phyloP scores from a whole-genome alignment of 1,140 invertebrate genomes.

The Archegozetes longisetosus region DNA sequence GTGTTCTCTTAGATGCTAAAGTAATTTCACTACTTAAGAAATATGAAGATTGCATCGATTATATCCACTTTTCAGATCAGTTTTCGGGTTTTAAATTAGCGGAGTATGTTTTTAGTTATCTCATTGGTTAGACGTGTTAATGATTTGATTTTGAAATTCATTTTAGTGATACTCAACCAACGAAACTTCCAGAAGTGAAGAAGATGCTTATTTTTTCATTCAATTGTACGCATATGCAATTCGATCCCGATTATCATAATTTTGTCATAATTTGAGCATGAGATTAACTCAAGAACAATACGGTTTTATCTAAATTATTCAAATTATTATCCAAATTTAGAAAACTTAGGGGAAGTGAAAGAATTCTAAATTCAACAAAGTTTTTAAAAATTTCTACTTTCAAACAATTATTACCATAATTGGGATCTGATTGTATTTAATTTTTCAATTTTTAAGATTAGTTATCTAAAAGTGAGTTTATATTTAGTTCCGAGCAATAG shows the following conservation, averaged over 20 bases:
- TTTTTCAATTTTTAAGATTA: no score
- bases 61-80: constrained; percentile 93
- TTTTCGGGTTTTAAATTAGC: constrained; percentile 72
- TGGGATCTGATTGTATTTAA: no score
- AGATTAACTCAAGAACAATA: no score
- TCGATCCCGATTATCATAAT: no score
- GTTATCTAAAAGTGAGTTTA: constrained; percentile 9
- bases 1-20: constrained; percentile 63
- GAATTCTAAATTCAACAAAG: no score
- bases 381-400: no score
- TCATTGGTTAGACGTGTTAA: constrained; percentile 6
- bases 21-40: constrained; percentile 61
- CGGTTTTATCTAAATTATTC: no score
- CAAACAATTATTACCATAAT: no score
- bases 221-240: constrained; percentile 41
- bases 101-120: constrained; percentile 46
- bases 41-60: constrained; percentile 74
- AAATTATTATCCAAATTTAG: no score
- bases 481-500: constrained; percentile 28
- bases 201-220: constrained; percentile 67
- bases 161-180: constrained; percentile 36
- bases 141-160: background rate
- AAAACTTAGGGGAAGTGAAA: no score
- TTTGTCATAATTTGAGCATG: no score
- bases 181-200: constrained; percentile 50